phyloP scores from a whole-genome alignment of 2,888 invertebrate genomes.

The Achlya flavicornis region DNA sequence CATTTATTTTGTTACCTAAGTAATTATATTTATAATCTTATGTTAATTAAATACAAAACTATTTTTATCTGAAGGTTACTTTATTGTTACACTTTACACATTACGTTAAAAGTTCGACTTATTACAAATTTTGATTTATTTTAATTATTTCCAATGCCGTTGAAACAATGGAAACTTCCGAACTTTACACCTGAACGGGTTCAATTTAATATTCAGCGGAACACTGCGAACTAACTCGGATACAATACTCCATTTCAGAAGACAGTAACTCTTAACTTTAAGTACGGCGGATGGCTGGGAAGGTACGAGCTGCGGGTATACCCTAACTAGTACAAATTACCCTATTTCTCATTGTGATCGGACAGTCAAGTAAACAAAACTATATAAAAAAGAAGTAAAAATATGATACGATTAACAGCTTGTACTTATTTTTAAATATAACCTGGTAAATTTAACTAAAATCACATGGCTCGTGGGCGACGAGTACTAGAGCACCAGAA shows the following conservation, averaged over 20 bases:
- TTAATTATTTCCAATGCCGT: background rate
- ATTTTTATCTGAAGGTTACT: background rate
- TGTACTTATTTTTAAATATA: conserved; percentile 67
- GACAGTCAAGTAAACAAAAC: conserved; percentile 45
- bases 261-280: conserved; percentile 11
- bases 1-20: background rate
- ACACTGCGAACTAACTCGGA: background rate
- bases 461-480: conserved; percentile 63
- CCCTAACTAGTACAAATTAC: conserved; percentile 15
- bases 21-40: background rate
- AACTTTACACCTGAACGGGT: conserved; percentile 10
- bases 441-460: conserved; percentile 74
- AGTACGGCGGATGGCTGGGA: conserved; percentile 15
- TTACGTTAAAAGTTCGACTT: background rate
- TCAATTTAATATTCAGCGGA: conserved; percentile 10
- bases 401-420: conserved; percentile 58
- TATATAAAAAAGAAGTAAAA: conserved; percentile 38
- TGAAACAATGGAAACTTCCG: conserved; percentile 8
- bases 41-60: background rate
- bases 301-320: background rate
- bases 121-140: background rate
- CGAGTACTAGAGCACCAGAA: conserved; percentile 52
- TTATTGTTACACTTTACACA: background rate
- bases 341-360: conserved; percentile 35
- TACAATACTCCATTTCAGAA: background rate